Percentiles rank a stretch among this genome's conserved stretches.
Conservation (phyloP, 2,888 invertebrate species). For the Netelia melanura region DNA sequence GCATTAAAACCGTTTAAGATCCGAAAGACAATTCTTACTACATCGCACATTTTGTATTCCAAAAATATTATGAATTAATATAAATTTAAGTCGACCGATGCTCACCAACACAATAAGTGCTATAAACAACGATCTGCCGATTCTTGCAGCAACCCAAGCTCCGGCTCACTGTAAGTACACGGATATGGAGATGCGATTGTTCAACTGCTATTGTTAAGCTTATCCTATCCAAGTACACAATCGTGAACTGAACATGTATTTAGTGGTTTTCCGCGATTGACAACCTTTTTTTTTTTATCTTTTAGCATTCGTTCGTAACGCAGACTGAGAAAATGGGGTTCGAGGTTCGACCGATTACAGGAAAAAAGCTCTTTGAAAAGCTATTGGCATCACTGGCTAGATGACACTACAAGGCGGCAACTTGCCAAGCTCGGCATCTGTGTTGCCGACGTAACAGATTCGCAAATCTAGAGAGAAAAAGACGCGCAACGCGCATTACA, state of each 20-base stretch:
- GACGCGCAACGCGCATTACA: too few relatives aligned
- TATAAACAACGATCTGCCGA: constrained; percentile 34
- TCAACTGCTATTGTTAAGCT: neutral
- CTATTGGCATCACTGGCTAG: neutral
- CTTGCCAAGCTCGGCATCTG: too few relatives aligned
- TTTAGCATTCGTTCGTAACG: constrained; percentile 36
- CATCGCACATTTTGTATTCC: neutral
- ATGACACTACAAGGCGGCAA: neutral
- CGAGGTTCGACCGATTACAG: neutral
- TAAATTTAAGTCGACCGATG: constrained; percentile 2
- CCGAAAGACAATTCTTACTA: too few relatives aligned
- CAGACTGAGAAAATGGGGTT: constrained; percentile 38
- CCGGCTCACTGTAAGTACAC: neutral
- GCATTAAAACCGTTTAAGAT: too few relatives aligned
- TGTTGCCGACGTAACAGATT: too few relatives aligned
- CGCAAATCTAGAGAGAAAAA: too few relatives aligned
- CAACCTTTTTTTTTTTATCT: constrained; percentile 39
- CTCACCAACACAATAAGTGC: constrained; percentile 21
- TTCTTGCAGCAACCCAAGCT: constrained; percentile 9
- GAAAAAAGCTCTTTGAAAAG: neutral
- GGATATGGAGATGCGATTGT: neutral
- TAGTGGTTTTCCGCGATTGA: constrained; percentile 19
- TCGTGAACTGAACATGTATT: constrained; percentile 32
- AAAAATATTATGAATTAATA: neutral
- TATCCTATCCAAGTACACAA: neutral